Percentiles rank a stretch among this genome's conserved stretches.
These are phyloP conservation scores for Phyllopteryx taeniolatus DNA, from an alignment of 2,113 vertebrate species.

Conservation along the genomic window DNA sequence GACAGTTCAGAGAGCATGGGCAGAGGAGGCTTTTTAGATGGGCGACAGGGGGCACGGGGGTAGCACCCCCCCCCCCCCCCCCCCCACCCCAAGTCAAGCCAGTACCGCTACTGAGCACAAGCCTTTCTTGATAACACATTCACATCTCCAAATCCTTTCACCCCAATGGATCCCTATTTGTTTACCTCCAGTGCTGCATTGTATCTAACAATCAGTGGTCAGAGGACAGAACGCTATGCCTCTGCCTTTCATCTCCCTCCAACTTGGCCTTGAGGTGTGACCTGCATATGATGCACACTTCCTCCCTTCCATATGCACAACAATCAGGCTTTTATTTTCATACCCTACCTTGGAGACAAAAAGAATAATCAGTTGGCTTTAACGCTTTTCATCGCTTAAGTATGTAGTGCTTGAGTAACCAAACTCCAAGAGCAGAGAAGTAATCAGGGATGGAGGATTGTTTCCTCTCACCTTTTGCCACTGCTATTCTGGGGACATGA, in stretches of 20 bases:
- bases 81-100: no score
- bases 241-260: slow-evolving; percentile 56
- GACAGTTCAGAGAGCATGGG: background rate
- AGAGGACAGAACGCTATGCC: slow-evolving; percentile 32
- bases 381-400: slow-evolving; percentile 29
- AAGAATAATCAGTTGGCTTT: slow-evolving; percentile 37
- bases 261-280: slow-evolving; percentile 56
- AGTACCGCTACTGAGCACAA: no score
- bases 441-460: slow-evolving; percentile 55
- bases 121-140: slow-evolving; percentile 31
- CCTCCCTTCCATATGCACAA: slow-evolving; percentile 12
- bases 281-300: slow-evolving; percentile 37
- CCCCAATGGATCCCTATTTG: slow-evolving; percentile 40
- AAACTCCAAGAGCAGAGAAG: slow-evolving; percentile 32
- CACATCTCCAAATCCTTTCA: slow-evolving; percentile 40
- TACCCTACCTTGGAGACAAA: slow-evolving; percentile 34
- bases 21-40: no score
- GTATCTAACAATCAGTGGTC: slow-evolving; percentile 56
- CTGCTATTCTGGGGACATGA: slow-evolving; percentile 41
- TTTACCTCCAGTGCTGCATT: slow-evolving; percentile 48
- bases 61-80: no score
- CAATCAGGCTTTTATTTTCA: slow-evolving; percentile 46
- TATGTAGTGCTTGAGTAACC: slow-evolving; percentile 45
- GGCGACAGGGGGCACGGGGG: no score
- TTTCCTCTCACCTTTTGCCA: slow-evolving; percentile 52